Evolutionary conservation across 30 jellyfish, hydroid and myxozoan genomes (phyloP).

Genomic region (Turritopsis dohrnii): DNA sequence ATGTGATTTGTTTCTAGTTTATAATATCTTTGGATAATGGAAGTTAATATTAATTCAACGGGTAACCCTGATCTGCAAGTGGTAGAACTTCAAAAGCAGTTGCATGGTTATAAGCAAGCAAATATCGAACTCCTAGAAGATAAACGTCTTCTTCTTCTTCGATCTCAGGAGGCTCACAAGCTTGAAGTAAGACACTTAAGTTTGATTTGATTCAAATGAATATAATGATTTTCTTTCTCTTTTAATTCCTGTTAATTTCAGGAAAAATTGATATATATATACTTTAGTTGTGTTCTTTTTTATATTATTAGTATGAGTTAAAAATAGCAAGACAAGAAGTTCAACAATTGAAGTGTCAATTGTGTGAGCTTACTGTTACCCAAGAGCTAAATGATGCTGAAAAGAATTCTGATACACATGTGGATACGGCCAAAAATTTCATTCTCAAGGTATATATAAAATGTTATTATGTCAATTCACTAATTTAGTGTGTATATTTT

Average conservation of each 20-base stretch:
- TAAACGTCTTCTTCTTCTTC: conserved; percentile 40
- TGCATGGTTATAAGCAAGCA: conserved; percentile 25
- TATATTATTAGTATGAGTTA: not conserved
- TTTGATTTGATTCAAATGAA: too few relatives aligned
- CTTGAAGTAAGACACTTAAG: not conserved
- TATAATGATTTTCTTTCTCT: not conserved
- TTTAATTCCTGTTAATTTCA: not conserved
- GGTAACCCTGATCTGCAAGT: not conserved
- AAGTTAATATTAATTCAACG: not conserved
- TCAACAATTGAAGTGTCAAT: not conserved
- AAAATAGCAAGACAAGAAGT: not conserved
- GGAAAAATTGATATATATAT: too few relatives aligned
- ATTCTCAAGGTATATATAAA: too few relatives aligned
- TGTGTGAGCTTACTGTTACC: not conserved
- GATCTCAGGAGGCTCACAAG: conserved; percentile 31
- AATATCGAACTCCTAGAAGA: conserved; percentile 46
- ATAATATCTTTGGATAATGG: not conserved
- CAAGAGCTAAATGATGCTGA: not conserved
- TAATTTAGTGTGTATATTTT: too few relatives aligned
- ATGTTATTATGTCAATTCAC: too few relatives aligned
- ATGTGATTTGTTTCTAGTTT: not conserved
- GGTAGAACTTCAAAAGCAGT: conserved; percentile 23
- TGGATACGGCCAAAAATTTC: too few relatives aligned
- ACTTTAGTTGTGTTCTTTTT: too few relatives aligned
- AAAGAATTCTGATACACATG: not conserved